A percentile compares a stretch with the other conserved stretches of the same genome.
phyloP scores from a whole-genome alignment of 1,140 invertebrate species.

The Ceratoteleas bidentatus region DNA sequence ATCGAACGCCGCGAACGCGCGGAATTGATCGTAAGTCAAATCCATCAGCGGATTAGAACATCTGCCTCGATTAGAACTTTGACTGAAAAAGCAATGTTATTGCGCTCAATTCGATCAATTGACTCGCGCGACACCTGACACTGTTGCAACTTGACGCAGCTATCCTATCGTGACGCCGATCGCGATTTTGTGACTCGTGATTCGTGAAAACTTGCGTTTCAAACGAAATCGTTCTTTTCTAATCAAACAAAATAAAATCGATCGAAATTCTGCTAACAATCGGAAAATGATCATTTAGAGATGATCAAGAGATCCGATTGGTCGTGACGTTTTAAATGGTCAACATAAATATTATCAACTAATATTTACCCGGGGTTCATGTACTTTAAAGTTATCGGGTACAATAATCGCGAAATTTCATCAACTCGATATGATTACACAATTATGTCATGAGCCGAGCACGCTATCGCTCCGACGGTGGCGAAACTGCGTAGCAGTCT shows the following conservation, averaged over 20 bases:
- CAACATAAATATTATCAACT: constrained; percentile 31
- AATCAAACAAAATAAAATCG: background rate
- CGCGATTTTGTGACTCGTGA: background rate
- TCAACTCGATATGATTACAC: constrained; percentile 32
- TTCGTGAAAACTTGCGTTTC: too few species aligned
- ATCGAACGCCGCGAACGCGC: too few species aligned
- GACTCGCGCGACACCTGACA: constrained; percentile 67
- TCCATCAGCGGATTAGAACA: constrained; percentile 2
- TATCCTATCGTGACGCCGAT: constrained; percentile 25
- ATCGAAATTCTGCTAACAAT: too few species aligned
- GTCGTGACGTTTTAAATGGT: constrained; percentile 18
- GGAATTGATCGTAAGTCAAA: constrained; percentile 9
- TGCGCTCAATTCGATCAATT: constrained; percentile 69
- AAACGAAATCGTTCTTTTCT: constrained; percentile 1
- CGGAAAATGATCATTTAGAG: too few species aligned
- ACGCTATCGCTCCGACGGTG: constrained; percentile 29
- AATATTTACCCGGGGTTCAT: constrained; percentile 18
- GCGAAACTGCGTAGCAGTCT: constrained; percentile 20
- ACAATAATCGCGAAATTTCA: constrained; percentile 21
- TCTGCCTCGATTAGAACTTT: constrained; percentile 11
- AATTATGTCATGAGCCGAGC: constrained; percentile 33
- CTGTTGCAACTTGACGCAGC: constrained; percentile 42
- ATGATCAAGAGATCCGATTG: too few species aligned
- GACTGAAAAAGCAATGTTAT: constrained; percentile 28
- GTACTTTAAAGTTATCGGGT: constrained; percentile 28